Evolutionary conservation across 1,140 invertebrate genomes (phyloP).

Genomic region (Plectrocnemia conspersa): DNA sequence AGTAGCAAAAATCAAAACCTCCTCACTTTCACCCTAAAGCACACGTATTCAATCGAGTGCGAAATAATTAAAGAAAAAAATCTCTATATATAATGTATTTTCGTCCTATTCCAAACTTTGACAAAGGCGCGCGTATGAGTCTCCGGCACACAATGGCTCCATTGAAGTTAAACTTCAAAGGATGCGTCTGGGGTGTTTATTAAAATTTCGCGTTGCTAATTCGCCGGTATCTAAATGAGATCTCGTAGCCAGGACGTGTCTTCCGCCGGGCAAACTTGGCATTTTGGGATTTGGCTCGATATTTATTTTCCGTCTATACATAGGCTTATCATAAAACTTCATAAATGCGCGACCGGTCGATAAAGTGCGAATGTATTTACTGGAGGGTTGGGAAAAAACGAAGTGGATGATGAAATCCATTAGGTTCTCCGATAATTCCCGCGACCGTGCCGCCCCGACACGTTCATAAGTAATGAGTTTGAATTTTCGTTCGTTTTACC

Average conservation of each 20-base stretch:
- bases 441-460: neutral
- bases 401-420: slow-evolving; percentile 10
- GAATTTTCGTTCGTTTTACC: slow-evolving; percentile 9
- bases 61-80: neutral
- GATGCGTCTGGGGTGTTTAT: no score
- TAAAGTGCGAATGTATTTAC: slow-evolving; percentile 5
- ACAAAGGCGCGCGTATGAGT: no score
- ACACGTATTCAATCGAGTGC: neutral
- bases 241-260: neutral
- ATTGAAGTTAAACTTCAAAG: no score
- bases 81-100: neutral
- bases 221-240: slow-evolving; percentile 4
- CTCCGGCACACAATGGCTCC: no score
- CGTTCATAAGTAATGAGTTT: slow-evolving; percentile 13
- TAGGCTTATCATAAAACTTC: no score
- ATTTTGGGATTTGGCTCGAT: neutral
- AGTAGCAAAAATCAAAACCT: no score
- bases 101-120: no score
- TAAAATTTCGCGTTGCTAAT: neutral
- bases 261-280: neutral
- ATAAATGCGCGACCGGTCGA: slow-evolving; percentile 3
- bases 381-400: neutral
- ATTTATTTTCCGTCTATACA: no score
- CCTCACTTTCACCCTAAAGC: no score
- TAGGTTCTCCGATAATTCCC: slow-evolving; percentile 7